Evolutionary conservation across 2,888 invertebrate genomes (phyloP).

Genomic region (Campoletis raptor): DNA sequence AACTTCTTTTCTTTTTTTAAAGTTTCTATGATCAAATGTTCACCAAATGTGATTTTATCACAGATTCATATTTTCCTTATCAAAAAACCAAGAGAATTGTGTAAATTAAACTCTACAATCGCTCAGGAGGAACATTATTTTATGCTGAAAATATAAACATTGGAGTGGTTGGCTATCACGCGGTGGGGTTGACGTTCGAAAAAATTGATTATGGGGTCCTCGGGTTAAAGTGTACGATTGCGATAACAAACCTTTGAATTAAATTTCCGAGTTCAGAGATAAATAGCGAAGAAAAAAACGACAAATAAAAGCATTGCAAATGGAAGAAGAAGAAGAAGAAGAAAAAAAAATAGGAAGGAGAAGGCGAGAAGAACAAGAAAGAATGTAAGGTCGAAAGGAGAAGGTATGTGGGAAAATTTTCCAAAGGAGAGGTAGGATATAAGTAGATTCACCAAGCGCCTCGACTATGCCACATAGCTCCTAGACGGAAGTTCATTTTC

Average conservation of each 20-base stretch:
- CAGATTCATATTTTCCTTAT: too few species aligned
- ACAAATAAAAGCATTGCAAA: not conserved
- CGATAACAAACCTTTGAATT: not conserved
- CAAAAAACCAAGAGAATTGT: too few species aligned
- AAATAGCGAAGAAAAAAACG: not conserved
- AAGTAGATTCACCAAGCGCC: constrained; percentile 59
- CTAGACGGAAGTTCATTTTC: constrained; percentile 72
- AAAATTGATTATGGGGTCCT: too few species aligned
- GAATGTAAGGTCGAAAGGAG: constrained; percentile 41
- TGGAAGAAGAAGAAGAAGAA: too few species aligned
- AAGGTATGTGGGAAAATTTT: constrained; percentile 57
- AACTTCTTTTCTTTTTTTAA: not conserved
- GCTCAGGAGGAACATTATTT: too few species aligned
- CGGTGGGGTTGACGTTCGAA: too few species aligned
- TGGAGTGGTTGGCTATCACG: too few species aligned
- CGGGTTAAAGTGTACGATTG: not conserved
- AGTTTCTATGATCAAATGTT: too few species aligned
- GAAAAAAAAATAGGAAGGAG: not conserved
- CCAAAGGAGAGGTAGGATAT: constrained; percentile 60
- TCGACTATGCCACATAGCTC: constrained; percentile 58
- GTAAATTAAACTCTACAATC: too few species aligned
- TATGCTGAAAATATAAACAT: too few species aligned
- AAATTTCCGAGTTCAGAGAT: constrained; percentile 4
- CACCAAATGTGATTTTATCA: too few species aligned
- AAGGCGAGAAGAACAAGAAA: constrained; percentile 46